Percentiles rank a stretch among this genome's conserved stretches.
Evolutionary conservation across 2,888 invertebrate species (phyloP).

Genomic region (Amblyjoppa fuscipennis): DNA sequence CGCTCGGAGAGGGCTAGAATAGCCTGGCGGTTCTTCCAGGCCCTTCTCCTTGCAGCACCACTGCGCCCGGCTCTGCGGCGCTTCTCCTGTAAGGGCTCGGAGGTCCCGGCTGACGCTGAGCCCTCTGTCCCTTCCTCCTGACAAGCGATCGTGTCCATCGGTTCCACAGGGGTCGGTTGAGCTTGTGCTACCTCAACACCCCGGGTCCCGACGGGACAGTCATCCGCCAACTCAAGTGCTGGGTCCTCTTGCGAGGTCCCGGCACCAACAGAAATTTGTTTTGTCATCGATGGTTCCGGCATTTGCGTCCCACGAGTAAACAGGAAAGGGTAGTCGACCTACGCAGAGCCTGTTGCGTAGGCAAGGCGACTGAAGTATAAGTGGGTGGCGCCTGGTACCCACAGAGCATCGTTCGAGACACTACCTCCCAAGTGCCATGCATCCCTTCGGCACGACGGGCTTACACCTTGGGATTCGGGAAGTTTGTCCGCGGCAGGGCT

Average conservation of each 20-base stretch:
- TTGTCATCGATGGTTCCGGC: not conserved
- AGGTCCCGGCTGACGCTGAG: constrained; percentile 15
- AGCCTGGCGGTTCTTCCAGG: not conserved
- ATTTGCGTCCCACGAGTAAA: constrained; percentile 21
- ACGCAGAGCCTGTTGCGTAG: constrained; percentile 56
- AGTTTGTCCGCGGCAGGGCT: constrained; percentile 49
- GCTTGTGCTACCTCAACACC: not conserved
- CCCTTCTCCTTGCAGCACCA: not conserved
- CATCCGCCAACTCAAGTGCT: not conserved
- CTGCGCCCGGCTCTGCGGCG: not conserved
- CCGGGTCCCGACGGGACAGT: not conserved
- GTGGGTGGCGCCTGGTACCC: constrained; percentile 56
- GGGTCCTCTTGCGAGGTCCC: not conserved
- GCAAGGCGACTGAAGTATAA: constrained; percentile 48
- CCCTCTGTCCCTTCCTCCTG: not conserved
- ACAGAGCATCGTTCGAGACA: constrained; percentile 57
- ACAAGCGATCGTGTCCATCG: not conserved
- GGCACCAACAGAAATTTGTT: not conserved
- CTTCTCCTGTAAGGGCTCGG: not conserved
- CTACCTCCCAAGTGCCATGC: constrained; percentile 55
- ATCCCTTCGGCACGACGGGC: constrained; percentile 61
- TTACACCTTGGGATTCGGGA: constrained; percentile 63
- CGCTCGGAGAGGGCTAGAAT: no score
- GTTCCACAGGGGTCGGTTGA: not conserved
- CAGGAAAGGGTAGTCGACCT: constrained; percentile 36